Evolutionary conservation across 1,140 invertebrate genomes (phyloP).

Genomic region (Phymastichus coffea): DNA sequence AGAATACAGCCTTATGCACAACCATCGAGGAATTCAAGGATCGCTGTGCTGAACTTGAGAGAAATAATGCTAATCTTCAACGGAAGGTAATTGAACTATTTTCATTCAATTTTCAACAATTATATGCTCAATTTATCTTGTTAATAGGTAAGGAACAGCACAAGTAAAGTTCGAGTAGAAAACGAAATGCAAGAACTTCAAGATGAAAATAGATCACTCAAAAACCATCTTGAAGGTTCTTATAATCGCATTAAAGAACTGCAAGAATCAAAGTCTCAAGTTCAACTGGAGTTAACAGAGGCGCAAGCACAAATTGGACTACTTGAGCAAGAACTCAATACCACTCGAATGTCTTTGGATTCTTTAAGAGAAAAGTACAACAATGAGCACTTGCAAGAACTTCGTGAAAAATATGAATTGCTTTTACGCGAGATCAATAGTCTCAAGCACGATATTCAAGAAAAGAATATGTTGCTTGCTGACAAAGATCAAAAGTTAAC

Average conservation of each 20-base stretch:
- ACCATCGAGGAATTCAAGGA: slow-evolving; percentile 33
- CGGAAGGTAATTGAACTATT: slow-evolving; percentile 31
- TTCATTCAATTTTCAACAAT: background rate
- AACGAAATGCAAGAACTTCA: slow-evolving; percentile 28
- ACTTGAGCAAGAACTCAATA: slow-evolving; percentile 34
- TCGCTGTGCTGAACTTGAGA: slow-evolving; percentile 33
- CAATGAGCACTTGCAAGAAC: slow-evolving; percentile 10
- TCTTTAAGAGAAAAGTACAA: slow-evolving; percentile 29
- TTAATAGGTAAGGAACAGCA: slow-evolving; percentile 43
- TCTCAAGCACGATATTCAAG: slow-evolving; percentile 36
- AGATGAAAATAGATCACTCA: slow-evolving; percentile 42
- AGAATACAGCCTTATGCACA: slow-evolving; percentile 27
- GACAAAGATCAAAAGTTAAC: slow-evolving; percentile 26
- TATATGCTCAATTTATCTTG: background rate
- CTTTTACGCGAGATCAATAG: slow-evolving; percentile 40
- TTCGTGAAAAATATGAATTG: slow-evolving; percentile 31
- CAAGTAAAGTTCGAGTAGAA: slow-evolving; percentile 16
- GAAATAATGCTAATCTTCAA: slow-evolving; percentile 29
- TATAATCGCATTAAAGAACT: slow-evolving; percentile 46
- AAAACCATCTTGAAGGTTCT: slow-evolving; percentile 46
- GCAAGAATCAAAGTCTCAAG: slow-evolving; percentile 38
- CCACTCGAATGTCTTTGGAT: slow-evolving; percentile 27
- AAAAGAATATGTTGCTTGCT: slow-evolving; percentile 31
- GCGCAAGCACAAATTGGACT: slow-evolving; percentile 30
- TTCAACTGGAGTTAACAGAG: slow-evolving; percentile 35